phyloP scores from a whole-genome alignment of 2,113 vertebrate genomes.

The Balaeniceps rex region DNA sequence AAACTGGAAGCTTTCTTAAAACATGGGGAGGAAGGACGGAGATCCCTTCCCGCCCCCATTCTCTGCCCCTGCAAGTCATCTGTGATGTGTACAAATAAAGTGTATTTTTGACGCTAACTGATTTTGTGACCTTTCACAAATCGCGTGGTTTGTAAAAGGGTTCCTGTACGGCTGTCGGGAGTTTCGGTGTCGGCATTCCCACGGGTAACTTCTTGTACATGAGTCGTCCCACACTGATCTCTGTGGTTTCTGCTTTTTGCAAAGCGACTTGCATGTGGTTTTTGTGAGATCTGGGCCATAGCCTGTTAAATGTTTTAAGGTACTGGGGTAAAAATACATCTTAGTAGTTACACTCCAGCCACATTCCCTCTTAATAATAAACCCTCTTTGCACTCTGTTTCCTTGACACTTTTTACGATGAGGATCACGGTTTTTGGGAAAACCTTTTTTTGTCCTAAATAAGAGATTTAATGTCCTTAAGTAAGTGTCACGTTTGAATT shows the following conservation, averaged over 20 bases:
- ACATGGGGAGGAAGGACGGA: background rate
- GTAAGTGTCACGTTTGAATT: no score
- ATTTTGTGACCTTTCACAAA: background rate
- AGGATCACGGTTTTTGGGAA: background rate
- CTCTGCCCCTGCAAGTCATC: background rate
- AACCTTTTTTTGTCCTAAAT: background rate
- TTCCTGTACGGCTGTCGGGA: fast-evolving
- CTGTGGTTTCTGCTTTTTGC: background rate
- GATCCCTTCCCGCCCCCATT: background rate
- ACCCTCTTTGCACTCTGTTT: background rate
- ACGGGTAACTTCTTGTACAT: fast-evolving
- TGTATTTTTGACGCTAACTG: background rate
- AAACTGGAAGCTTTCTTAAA: background rate
- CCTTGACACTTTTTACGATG: background rate
- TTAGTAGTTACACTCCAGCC: background rate
- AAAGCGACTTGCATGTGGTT: fast-evolving
- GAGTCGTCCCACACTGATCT: background rate
- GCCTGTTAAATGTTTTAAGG: background rate
- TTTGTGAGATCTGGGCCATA: background rate
- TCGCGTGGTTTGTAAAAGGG: fast-evolving
- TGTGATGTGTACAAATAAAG: background rate
- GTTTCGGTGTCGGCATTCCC: fast-evolving
- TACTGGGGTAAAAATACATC: background rate
- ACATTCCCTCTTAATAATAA: background rate
- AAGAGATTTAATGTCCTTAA: background rate